These are phyloP conservation scores for Sminthopsis crassicaudata DNA, from an alignment of 2,113 vertebrate genomes.

Conservation along the genomic window DNA sequence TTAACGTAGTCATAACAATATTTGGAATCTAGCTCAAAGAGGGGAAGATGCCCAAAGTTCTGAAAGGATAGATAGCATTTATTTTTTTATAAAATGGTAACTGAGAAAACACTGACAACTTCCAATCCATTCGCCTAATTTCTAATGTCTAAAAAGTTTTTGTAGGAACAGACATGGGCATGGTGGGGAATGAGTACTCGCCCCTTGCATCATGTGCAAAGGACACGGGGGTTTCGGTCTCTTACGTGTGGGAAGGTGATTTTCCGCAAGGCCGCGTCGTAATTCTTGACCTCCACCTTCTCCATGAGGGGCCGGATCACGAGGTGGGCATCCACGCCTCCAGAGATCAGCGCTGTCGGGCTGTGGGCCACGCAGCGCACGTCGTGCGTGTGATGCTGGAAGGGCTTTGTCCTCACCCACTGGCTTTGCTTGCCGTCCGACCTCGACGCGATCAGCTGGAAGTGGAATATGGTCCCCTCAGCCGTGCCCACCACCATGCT, in stretches of 20 bases:
- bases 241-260: conserved; percentile 95
- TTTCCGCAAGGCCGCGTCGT: conserved; percentile 87
- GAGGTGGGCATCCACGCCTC: conserved; percentile 94
- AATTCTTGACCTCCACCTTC: conserved; percentile 88
- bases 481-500: conserved; percentile 94
- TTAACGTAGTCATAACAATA: not conserved
- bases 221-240: conserved; percentile 20
- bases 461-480: conserved; percentile 91
- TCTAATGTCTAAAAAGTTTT: not conserved
- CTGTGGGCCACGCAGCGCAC: conserved; percentile 91
- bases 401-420: conserved; percentile 94
- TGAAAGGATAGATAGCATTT: not conserved
- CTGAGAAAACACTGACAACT: not conserved
- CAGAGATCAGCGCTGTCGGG: conserved; percentile 90
- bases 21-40: not conserved
- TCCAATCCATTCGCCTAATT: not conserved
- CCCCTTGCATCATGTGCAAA: no score
- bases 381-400: conserved; percentile 94
- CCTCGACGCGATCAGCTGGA: conserved; percentile 89
- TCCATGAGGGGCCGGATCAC: conserved; percentile 95
- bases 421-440: conserved; percentile 84
- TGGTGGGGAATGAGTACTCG: no score
- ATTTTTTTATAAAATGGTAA: not conserved
- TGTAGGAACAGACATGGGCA: not conserved
- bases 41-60: not conserved